Evolutionary conservation across 2,888 invertebrate genomes (phyloP).

Genomic region (Pterostichus madidus): DNA sequence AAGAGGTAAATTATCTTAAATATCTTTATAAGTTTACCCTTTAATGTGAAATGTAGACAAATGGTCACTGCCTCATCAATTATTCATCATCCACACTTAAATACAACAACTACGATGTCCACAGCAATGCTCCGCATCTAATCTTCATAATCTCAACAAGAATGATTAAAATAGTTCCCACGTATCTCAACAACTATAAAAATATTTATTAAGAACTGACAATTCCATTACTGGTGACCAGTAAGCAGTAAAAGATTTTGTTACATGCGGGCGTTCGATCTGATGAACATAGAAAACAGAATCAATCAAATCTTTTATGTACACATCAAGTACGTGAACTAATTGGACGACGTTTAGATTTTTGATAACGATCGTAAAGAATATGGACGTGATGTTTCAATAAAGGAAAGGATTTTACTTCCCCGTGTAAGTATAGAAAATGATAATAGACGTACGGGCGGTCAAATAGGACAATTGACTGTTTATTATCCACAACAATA

Average conservation of each 20-base stretch:
- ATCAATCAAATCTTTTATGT: slow-evolving; percentile 51
- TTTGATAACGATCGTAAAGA: slow-evolving; percentile 35
- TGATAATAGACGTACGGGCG: no score
- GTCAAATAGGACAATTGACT: no score
- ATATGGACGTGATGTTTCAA: slow-evolving; percentile 34
- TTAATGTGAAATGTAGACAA: slow-evolving; percentile 26
- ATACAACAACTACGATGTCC: slow-evolving; percentile 37
- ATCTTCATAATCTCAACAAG: slow-evolving; percentile 11
- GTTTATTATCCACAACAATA: not conserved
- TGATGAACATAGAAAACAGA: slow-evolving; percentile 29
- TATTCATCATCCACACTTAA: slow-evolving; percentile 47
- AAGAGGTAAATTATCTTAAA: not conserved
- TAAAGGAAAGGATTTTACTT: slow-evolving; percentile 25
- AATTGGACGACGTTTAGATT: slow-evolving; percentile 43
- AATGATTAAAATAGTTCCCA: slow-evolving; percentile 55
- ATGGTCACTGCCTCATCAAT: slow-evolving; percentile 41
- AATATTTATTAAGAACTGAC: slow-evolving; percentile 49
- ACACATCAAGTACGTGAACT: slow-evolving; percentile 30
- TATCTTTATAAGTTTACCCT: slow-evolving; percentile 36
- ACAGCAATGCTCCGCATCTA: not conserved
- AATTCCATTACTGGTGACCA: slow-evolving; percentile 29
- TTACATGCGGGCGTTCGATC: slow-evolving; percentile 58
- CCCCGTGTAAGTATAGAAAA: no score
- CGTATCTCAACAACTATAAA: slow-evolving; percentile 36
- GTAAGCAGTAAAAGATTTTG: slow-evolving; percentile 57